phyloP scores from a whole-genome alignment of 1,140 invertebrate species.

The Scaptomyza graminum region DNA sequence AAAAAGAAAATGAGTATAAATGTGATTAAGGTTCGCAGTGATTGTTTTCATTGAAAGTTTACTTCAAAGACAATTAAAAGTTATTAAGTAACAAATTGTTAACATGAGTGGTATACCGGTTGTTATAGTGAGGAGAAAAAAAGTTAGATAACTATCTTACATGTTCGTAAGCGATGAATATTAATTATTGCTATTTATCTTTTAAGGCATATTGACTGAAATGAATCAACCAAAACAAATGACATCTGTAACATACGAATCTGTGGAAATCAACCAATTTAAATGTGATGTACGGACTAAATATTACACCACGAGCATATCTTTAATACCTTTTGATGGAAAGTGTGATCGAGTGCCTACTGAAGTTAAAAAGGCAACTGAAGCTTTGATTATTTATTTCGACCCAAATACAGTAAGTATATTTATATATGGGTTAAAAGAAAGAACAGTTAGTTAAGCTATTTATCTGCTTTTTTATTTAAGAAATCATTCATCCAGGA shows the following conservation, averaged over 20 bases:
- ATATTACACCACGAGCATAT: conserved; percentile 54
- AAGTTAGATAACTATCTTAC: not conserved
- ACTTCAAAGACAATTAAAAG: no score
- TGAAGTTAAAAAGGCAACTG: conserved; percentile 41
- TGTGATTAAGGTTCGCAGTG: not conserved
- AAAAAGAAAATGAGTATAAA: not conserved
- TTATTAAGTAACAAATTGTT: no score
- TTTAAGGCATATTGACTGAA: conserved; percentile 50
- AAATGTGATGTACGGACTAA: conserved; percentile 59
- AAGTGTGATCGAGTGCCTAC: conserved; percentile 51
- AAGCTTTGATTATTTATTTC: conserved; percentile 61
- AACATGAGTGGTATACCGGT: not conserved
- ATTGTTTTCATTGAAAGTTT: not conserved
- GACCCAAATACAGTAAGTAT: conserved; percentile 48
- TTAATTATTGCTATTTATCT: not conserved
- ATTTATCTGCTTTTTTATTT: not conserved
- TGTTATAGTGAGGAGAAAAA: not conserved
- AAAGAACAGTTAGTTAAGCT: not conserved
- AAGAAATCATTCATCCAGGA: conserved; percentile 52
- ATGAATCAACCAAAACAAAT: conserved; percentile 45
- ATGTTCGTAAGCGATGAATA: not conserved
- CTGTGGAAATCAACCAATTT: conserved; percentile 23
- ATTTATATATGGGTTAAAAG: not conserved
- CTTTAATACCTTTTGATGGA: conserved; percentile 52
- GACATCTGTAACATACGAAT: conserved; percentile 12